Conservation (phyloP, 37 sponge, comb jelly and placozoan species). For the Halichondria panicea region DNA sequence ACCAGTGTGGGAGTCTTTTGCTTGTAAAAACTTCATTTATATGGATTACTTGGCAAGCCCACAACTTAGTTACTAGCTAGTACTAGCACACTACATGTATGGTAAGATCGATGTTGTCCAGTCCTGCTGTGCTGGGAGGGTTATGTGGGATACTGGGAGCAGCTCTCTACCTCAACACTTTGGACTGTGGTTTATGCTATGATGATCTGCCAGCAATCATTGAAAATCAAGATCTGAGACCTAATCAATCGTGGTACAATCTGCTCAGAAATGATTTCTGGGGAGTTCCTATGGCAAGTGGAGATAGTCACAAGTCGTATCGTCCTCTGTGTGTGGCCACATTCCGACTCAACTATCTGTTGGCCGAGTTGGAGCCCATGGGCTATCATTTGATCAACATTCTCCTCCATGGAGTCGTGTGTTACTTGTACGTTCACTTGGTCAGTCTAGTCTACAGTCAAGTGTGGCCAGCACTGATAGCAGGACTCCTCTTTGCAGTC, state of each 20-base stretch:
- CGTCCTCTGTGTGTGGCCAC: slow-evolving; percentile 78
- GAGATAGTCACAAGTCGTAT: slow-evolving; percentile 81
- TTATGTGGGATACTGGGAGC: not conserved
- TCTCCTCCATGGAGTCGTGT: slow-evolving; percentile 65
- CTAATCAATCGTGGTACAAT: slow-evolving; percentile 52
- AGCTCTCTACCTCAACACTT: slow-evolving; percentile 58
- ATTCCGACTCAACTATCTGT: slow-evolving; percentile 71
- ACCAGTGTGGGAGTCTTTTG: too few relatives aligned
- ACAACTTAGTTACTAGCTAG: too few relatives aligned
- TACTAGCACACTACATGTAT: too few relatives aligned
- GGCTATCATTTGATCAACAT: slow-evolving; percentile 88
- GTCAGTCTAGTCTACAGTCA: slow-evolving; percentile 33
- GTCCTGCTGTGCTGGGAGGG: too few relatives aligned
- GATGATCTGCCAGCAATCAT: slow-evolving; percentile 79
- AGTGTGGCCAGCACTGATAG: slow-evolving; percentile 45
- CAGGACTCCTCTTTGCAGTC: slow-evolving; percentile 59
- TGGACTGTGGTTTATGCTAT: slow-evolving; percentile 75
- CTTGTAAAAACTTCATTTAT: too few relatives aligned
- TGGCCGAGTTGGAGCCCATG: slow-evolving; percentile 66
- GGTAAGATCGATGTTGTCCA: too few relatives aligned
- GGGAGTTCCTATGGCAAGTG: slow-evolving; percentile 81
- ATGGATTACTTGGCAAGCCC: too few relatives aligned
- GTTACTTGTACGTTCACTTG: slow-evolving; percentile 55
- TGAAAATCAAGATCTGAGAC: slow-evolving; percentile 69
- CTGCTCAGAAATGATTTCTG: slow-evolving; percentile 84